Conservation (phyloP, 30 jellyfish, hydroid and myxozoan genomes). For the Hydra vulgaris region DNA sequence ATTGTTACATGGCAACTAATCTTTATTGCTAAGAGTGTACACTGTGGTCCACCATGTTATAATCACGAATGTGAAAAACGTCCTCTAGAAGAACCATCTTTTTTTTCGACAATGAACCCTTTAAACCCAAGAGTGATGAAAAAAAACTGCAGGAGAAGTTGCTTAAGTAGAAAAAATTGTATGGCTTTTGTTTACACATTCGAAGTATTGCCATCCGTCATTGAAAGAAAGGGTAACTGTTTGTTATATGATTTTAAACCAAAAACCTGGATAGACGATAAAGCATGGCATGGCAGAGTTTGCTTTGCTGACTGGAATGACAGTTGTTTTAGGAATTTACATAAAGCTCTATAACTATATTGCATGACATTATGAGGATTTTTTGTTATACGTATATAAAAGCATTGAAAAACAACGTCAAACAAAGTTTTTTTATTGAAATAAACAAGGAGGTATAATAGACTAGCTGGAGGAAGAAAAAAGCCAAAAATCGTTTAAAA, state of each 20-base stretch:
- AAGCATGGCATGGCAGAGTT: constrained; percentile 11
- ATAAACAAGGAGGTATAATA: too few relatives aligned
- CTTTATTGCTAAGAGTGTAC: background rate
- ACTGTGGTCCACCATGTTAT: background rate
- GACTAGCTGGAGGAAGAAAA: too few relatives aligned
- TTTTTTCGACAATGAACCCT: background rate
- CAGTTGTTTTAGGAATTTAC: background rate
- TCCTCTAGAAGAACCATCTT: background rate
- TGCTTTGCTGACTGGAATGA: constrained; percentile 3
- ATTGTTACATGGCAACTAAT: background rate
- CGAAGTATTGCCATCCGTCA: background rate
- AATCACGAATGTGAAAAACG: background rate
- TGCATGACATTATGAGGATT: too few relatives aligned
- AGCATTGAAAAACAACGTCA: too few relatives aligned
- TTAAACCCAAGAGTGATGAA: background rate
- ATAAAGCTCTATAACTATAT: too few relatives aligned
- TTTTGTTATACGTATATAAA: too few relatives aligned
- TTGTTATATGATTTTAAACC: constrained; percentile 2
- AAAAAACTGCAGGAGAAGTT: background rate
- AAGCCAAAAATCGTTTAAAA: too few relatives aligned
- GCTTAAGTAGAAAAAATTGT: background rate
- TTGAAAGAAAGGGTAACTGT: background rate
- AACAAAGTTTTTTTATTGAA: too few relatives aligned
- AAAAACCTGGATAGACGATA: background rate
- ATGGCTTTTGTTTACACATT: constrained; percentile 4